These are phyloP conservation scores for Dicroscelio sp. DNA, from an alignment of 2,888 invertebrate species.

Conservation along the genomic window DNA sequence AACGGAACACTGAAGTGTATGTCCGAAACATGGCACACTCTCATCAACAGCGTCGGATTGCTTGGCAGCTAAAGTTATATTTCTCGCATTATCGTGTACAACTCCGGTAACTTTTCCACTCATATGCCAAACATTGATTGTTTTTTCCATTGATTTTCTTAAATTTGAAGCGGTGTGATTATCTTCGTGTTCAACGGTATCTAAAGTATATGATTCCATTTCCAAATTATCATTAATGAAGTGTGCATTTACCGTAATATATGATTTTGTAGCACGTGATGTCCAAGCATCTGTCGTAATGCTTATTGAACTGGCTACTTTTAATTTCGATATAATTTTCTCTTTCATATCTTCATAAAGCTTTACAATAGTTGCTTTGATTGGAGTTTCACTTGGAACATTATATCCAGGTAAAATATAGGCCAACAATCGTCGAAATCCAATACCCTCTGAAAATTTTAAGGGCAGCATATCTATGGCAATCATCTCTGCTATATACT, in stretches of 20 bases:
- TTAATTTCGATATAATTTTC: not conserved
- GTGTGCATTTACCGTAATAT: not conserved
- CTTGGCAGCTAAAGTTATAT: not conserved
- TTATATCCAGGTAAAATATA: not conserved
- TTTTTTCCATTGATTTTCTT: not conserved
- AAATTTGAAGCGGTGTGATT: not conserved
- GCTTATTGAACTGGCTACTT: not conserved
- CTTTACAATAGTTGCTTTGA: not conserved
- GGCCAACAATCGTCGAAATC: not conserved
- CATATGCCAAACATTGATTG: not conserved
- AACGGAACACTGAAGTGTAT: not conserved
- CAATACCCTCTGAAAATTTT: not conserved
- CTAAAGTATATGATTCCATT: not conserved
- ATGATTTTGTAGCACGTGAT: not conserved
- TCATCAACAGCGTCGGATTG: not conserved
- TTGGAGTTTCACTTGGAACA: not conserved
- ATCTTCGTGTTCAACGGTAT: not conserved
- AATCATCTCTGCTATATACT: no score
- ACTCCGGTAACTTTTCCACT: not conserved
- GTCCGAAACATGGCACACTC: not conserved
- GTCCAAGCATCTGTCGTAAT: not conserved
- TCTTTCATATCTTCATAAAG: not conserved
- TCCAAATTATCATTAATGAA: not conserved
- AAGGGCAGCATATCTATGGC: not conserved
- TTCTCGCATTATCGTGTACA: not conserved